These are phyloP conservation scores for Pseudobourletiella spinata DNA, from an alignment of 1,140 invertebrate species.

Conservation along the genomic window DNA sequence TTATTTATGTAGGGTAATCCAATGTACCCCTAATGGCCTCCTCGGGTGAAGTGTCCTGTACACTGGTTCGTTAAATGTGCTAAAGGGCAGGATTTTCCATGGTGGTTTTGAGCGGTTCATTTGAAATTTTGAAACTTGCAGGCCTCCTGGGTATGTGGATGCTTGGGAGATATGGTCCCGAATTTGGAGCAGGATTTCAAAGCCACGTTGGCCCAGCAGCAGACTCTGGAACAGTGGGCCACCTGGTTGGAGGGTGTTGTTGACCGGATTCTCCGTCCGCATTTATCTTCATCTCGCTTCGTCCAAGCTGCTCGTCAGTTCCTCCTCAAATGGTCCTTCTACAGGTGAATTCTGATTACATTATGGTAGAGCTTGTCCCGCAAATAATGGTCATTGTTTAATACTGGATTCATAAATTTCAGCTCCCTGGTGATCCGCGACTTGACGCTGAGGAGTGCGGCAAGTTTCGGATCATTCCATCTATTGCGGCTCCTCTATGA, in stretches of 20 bases:
- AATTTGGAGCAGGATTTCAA: conserved; percentile 90
- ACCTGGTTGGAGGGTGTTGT: conserved; percentile 89
- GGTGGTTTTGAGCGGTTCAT: too few species aligned
- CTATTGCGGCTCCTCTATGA: conserved; percentile 93
- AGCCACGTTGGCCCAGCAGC: conserved; percentile 80
- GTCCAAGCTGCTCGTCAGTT: conserved; percentile 87
- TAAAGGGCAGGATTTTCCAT: too few species aligned
- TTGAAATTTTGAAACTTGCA: too few species aligned
- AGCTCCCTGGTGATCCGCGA: conserved; percentile 95
- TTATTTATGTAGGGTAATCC: too few species aligned
- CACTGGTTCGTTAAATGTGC: neutral
- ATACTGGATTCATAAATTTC: neutral
- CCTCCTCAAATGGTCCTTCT: conserved; percentile 98
- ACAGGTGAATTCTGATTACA: conserved; percentile 55
- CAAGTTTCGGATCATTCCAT: conserved; percentile 98
- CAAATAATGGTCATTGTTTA: neutral
- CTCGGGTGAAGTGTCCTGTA: too few species aligned
- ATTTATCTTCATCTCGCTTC: conserved; percentile 74
- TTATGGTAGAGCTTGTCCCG: neutral
- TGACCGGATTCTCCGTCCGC: conserved; percentile 57
- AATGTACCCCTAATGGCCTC: too few species aligned
- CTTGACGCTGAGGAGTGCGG: conserved; percentile 86
- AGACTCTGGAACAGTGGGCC: conserved; percentile 93
- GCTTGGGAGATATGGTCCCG: conserved; percentile 75
- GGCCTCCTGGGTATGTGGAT: conserved; percentile 96